Evolutionary conservation across 1,140 invertebrate species (phyloP).

Genomic region (Macrostomum lignano): DNA sequence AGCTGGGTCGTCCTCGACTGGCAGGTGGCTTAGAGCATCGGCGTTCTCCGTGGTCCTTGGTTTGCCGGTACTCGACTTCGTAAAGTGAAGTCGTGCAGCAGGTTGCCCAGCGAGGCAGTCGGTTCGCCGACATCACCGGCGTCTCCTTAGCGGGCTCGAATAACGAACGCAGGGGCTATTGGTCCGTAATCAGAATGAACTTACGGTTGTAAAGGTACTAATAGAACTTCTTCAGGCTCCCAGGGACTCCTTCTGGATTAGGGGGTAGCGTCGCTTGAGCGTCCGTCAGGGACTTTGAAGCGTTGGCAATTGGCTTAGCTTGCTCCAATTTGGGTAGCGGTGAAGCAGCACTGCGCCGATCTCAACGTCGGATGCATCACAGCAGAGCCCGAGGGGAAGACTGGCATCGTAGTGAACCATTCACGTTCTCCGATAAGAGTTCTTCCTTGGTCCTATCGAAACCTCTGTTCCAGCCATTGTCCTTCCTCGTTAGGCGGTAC

Average conservation of each 20-base stretch:
- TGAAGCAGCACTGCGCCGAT: too few relatives aligned
- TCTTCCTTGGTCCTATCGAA: too few relatives aligned
- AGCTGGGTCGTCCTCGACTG: too few relatives aligned
- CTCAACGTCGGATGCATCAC: too few relatives aligned
- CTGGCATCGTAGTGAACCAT: too few relatives aligned
- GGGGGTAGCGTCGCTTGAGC: slow-evolving; percentile 26
- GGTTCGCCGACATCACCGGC: slow-evolving; percentile 10
- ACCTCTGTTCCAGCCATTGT: too few relatives aligned
- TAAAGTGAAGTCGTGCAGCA: slow-evolving; percentile 16
- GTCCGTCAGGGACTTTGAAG: too few relatives aligned
- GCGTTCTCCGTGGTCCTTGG: slow-evolving; percentile 11
- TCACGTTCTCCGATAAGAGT: too few relatives aligned
- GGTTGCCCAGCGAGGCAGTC: slow-evolving; percentile 21
- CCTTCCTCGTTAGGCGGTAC: too few relatives aligned
- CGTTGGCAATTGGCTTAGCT: too few relatives aligned
- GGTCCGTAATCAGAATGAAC: slow-evolving; percentile 18
- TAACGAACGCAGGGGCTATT: slow-evolving; percentile 17
- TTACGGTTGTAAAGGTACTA: slow-evolving; percentile 27
- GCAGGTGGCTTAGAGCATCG: slow-evolving; percentile 13
- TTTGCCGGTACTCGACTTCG: slow-evolving; percentile 13
- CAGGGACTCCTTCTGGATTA: slow-evolving; percentile 32
- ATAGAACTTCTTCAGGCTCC: slow-evolving; percentile 30
- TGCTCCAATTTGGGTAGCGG: too few relatives aligned
- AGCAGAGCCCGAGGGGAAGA: too few relatives aligned
- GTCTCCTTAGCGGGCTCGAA: slow-evolving; percentile 10